Evolutionary conservation across 2,888 invertebrate species (phyloP), one percentile per base, ranked within the genome.

Genomic region (Eretmocerus hayati): DNA sequence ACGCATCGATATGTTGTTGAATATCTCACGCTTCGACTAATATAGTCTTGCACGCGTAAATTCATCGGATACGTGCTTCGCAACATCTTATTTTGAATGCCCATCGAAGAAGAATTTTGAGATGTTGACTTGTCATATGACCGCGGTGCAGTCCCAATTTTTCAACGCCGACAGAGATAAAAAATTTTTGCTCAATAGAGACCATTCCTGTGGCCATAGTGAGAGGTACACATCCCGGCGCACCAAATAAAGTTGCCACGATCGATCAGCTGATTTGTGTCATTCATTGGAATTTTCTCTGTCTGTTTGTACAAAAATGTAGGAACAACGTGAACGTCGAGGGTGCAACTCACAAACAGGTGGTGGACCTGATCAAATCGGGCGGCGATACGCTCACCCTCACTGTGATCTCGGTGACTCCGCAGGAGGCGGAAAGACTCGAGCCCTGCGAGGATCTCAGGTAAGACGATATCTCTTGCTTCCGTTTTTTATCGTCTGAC

Each of bases 281-380:
- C 18, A 33, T 15, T 9, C 5, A 20, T 2, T 23, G 31, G 13
- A 23, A 16, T n/a, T n/a, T n/a, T n/a, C n/a, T n/a, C n/a, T n/a
- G n/a, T n/a, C n/a, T n/a, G n/a, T n/a, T n/a, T n/a, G n/a, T n/a
- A n/a, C n/a, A n/a, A n/a, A n/a, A n/a, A n/a, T 81, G n/a, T 77
- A 95, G 97, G 58, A 99, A 99, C 80, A 90, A 90, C 59, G 89
- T 90, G 55, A 95, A 90, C 75, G 99, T 99, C 13, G 99, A 99
- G 77, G 99, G 99, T 42, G 87, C 97, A n/a, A 97, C 97, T 33
- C 99, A 99, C 75, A 92, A 96, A 66, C 96, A 97, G 76, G 99
- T 99, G 55, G 99, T 99, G 37, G 99, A 99, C 75, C 81, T 97
- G 60, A 99, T 99, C 64, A 97, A 97, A 73, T 95, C 96, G 13